Conservation (phyloP, 2,888 invertebrate genomes). For the Ormyrus labotus region DNA sequence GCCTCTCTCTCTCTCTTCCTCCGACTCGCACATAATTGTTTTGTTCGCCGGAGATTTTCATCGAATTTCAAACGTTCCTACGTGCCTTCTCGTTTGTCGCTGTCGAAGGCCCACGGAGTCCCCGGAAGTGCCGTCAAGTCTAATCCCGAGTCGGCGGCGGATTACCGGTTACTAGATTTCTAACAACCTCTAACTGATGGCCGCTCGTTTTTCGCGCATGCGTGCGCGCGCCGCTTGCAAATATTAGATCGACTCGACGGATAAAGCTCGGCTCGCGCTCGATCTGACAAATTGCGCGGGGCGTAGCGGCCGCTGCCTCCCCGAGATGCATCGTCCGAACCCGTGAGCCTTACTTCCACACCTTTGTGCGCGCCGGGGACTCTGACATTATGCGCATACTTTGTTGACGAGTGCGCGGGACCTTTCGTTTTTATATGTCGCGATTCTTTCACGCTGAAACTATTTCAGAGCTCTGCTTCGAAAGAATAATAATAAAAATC, state of each 20-base stretch:
- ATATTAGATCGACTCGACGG: constrained; percentile 62
- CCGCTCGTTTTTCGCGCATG: constrained; percentile 60
- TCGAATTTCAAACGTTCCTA: constrained; percentile 28
- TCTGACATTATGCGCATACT: no score
- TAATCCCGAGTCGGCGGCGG: constrained; percentile 42
- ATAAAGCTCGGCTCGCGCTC: constrained; percentile 60
- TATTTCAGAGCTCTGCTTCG: no score
- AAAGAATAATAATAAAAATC: no score
- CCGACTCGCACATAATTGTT: constrained; percentile 39
- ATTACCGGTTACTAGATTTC: constrained; percentile 64
- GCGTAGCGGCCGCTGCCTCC: constrained; percentile 42
- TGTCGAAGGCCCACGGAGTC: constrained; percentile 39
- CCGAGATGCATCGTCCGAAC: constrained; percentile 32
- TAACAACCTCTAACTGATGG: constrained; percentile 63
- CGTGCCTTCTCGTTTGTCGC: constrained; percentile 41
- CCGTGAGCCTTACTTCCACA: no score
- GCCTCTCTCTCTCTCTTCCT: no score
- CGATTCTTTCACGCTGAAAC: no score
- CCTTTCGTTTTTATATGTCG: no score
- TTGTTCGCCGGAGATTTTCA: constrained; percentile 44
- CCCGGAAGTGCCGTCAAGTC: constrained; percentile 2
- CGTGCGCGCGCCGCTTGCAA: constrained; percentile 61
- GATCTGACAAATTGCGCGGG: constrained; percentile 62
- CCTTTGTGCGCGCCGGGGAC: no score
- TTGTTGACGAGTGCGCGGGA: no score